A percentile compares a stretch with the other conserved stretches of the same genome.
Evolutionary conservation across 2,888 invertebrate genomes (phyloP).

Genomic region (Apodemia zela): DNA sequence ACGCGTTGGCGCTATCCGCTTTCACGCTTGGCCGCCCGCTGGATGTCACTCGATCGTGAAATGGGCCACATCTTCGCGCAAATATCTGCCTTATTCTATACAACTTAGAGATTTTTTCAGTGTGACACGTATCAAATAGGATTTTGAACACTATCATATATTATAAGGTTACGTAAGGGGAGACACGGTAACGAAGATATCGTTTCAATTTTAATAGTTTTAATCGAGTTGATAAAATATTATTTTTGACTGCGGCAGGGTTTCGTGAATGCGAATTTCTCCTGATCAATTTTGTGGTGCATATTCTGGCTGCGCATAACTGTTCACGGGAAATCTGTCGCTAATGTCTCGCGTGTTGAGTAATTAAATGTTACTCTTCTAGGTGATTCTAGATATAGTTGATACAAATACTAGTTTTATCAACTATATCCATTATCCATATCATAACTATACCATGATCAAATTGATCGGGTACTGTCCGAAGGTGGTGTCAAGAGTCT

Average conservation of each 20-base stretch:
- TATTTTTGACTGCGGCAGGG: background rate
- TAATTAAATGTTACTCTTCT: no score
- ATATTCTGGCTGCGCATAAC: background rate
- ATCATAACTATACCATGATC: no score
- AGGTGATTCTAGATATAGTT: no score
- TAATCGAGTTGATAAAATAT: background rate
- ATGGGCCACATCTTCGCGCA: conserved; percentile 22
- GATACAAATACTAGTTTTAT: no score
- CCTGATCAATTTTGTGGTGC: background rate
- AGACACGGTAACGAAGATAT: background rate
- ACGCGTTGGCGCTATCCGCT: conserved; percentile 35
- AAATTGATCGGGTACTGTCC: no score
- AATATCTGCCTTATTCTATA: background rate
- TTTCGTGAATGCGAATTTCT: background rate
- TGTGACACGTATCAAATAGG: background rate
- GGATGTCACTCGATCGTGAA: conserved; percentile 35
- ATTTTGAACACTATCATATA: conserved; percentile 19
- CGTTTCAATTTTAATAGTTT: background rate
- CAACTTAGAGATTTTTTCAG: background rate
- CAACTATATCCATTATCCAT: no score
- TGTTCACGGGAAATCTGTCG: no score
- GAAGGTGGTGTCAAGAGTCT: no score
- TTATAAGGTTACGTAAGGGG: background rate
- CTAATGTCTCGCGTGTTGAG: no score
- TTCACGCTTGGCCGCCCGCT: conserved; percentile 34